Evolutionary conservation across 2,888 invertebrate species (phyloP).

Genomic region (Cephus nigrinus): DNA sequence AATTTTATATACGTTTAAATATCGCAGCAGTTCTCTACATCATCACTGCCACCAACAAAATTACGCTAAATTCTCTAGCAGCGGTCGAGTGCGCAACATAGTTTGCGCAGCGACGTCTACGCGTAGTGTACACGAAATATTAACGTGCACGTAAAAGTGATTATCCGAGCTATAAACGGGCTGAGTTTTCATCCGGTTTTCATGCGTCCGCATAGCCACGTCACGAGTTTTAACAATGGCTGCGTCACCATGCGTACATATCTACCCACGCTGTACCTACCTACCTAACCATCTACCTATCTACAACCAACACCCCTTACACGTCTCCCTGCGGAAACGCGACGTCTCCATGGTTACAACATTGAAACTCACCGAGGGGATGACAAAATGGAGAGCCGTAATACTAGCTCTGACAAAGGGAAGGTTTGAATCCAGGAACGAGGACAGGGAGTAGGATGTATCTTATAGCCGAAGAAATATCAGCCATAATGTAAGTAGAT

Average conservation of each 20-base stretch:
- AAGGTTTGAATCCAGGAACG: slow-evolving; percentile 42
- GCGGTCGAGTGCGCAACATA: not conserved
- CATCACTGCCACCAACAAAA: not conserved
- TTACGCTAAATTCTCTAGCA: not conserved
- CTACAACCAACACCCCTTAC: slow-evolving; percentile 53
- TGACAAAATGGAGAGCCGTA: slow-evolving; percentile 64
- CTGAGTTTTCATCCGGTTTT: not conserved
- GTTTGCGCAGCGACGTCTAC: not conserved
- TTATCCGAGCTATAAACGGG: not conserved
- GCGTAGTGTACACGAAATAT: not conserved
- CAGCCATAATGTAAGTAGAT: not conserved
- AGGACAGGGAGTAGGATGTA: not conserved
- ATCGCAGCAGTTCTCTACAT: not conserved
- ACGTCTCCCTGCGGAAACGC: slow-evolving; percentile 58
- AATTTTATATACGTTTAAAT: not conserved
- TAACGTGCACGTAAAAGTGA: not conserved
- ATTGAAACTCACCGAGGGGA: slow-evolving; percentile 61
- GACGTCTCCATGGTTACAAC: slow-evolving; percentile 65
- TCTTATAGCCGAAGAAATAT: not conserved
- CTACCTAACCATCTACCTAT: slow-evolving; percentile 31
- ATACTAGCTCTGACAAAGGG: slow-evolving; percentile 50
- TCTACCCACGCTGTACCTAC: slow-evolving; percentile 30
- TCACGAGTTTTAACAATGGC: slow-evolving; percentile 53
- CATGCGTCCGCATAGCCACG: not conserved
- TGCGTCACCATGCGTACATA: slow-evolving; percentile 33